These are phyloP conservation scores for Myrmecobius fasciatus DNA, from an alignment of 2,113 vertebrate species.

Conservation along the genomic window DNA sequence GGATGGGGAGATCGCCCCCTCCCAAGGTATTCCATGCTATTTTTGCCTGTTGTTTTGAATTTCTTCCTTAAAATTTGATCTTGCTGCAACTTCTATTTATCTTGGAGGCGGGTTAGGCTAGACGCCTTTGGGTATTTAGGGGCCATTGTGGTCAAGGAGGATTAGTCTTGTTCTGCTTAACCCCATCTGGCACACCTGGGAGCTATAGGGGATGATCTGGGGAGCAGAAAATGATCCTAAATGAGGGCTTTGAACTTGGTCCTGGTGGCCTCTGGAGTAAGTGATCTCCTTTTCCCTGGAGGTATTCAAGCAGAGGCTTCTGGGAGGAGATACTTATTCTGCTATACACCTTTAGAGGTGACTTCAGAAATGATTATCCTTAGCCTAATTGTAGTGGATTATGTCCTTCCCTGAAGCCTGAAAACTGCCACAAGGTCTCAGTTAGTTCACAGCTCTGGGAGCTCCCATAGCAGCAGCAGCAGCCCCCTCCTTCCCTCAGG, in stretches of 20 bases:
- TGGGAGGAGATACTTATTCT: no score
- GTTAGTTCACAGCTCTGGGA: no score
- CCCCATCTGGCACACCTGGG: not conserved
- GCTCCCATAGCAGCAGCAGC: no score
- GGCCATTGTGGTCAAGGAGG: not conserved
- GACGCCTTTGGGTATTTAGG: not conserved
- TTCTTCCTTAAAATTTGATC: not conserved
- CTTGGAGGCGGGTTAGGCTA: not conserved
- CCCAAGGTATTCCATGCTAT: not conserved
- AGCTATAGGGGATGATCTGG: not conserved
- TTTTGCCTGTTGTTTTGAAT: not conserved
- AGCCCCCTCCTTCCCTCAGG: no score
- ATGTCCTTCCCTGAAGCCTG: no score
- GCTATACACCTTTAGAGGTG: no score
- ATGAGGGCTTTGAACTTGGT: not conserved
- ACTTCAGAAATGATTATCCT: no score
- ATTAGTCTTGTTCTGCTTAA: not conserved
- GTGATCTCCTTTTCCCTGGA: not conserved
- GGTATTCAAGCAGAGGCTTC: not conserved
- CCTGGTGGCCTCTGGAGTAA: not conserved
- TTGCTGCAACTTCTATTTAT: not conserved
- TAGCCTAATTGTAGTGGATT: no score
- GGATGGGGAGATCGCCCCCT: not conserved
- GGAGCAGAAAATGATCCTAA: not conserved
- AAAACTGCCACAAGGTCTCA: no score